Evolutionary conservation across 2,113 vertebrate genomes (phyloP), one percentile per base, ranked within the genome.

Genomic region (Gymnarchus niloticus): DNA sequence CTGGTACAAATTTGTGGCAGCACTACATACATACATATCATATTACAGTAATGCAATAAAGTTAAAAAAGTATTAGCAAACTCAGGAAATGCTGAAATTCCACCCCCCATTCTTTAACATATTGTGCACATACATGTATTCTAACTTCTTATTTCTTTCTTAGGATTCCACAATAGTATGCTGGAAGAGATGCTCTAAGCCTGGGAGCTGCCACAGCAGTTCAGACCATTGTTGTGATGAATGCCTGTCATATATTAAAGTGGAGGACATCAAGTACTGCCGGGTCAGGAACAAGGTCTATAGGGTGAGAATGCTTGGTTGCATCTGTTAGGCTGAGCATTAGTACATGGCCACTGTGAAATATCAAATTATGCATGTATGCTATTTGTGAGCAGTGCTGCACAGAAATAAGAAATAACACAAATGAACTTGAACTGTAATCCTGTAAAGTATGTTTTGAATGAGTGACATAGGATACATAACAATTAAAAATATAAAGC

Each of bases 151-250:
- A 56, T 90, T 91, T 12, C 90, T 23, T 81, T 80, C 86, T 28
- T 90, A 99, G 98, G 95, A 99, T 91, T 99, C 98, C 46, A 99
- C 98, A 0, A 95, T 99, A 83, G 89, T 98, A 54, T 99, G 98
- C 92, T 95, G 91, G 89, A 97, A 92, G 91, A 95, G 88, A 14
- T 99, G 98, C 84, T 96, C 95, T 0, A 92, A 84, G 1, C 89
- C 92, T 0, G 96, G 97, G 2, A 90, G 92, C 89, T 98, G 97
- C 81, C 88, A 90, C 1, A 93, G 87, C 49, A 90, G 87, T 44
- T 87, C 91, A 84, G 92, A 91, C 1, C 83, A 88, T 7, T 99
- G 97, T 87, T 99, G 98, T 85, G 95, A 96, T 2, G 95, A 96
- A 19, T 99, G 98, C 87, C 91, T 98, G 84, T 96, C 96, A 0